Evolutionary conservation across 2,888 invertebrate species (phyloP).

Genomic region (Pogonocherus hispidulus): DNA sequence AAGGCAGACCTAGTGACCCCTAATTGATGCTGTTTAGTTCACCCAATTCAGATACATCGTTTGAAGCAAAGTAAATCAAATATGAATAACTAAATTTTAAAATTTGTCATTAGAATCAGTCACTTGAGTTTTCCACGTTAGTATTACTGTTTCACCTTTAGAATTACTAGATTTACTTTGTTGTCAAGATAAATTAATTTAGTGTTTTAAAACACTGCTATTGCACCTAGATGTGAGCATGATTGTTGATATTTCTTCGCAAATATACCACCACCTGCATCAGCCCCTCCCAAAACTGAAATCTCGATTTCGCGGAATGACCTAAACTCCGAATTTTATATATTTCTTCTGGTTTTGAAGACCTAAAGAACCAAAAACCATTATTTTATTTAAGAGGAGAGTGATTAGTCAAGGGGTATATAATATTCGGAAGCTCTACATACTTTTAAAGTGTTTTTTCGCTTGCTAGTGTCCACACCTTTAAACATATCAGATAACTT

Average conservation of each 20-base stretch:
- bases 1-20: neutral
- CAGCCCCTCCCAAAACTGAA: neutral
- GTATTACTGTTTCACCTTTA: too few relatives aligned
- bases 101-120: too few relatives aligned
- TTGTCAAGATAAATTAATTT: neutral
- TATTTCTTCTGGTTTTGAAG: neutral
- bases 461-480: constrained; percentile 23
- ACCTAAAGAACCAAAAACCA: too few relatives aligned
- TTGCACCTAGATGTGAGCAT: constrained; percentile 22
- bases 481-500: neutral
- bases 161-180: constrained; percentile 8
- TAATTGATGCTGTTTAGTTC: constrained; percentile 8
- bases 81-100: too few relatives aligned
- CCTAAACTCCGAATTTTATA: constrained; percentile 5
- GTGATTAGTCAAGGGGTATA: neutral
- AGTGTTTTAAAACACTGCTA: constrained; percentile 1
- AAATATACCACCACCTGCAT: constrained; percentile 13
- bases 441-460: constrained; percentile 2
- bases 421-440: constrained; percentile 5
- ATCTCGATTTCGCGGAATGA: constrained; percentile 12
- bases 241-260: constrained; percentile 18
- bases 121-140: too few relatives aligned
- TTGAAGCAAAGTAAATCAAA: constrained; percentile 4
- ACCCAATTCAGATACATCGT: neutral
- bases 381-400: neutral